Percentiles rank a stretch among this genome's conserved stretches.
Conservation (phyloP, 2,113 vertebrate species). For the Megaceryle torquata region DNA sequence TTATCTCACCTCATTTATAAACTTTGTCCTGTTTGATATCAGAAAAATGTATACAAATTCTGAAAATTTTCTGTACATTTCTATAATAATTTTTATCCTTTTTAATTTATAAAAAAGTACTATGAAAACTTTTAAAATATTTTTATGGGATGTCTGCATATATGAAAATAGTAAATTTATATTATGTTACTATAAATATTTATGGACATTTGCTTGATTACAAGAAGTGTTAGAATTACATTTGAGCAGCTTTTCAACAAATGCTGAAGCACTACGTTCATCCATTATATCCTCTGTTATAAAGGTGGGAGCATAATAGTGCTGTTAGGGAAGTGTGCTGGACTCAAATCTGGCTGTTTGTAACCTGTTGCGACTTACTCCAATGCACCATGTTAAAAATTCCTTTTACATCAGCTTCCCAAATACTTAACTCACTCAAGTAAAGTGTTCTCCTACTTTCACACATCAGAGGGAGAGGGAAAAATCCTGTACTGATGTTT, state of each 20-base stretch:
- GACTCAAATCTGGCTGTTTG: not conserved
- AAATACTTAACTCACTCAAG: not conserved
- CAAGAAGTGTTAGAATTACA: not conserved
- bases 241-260: not conserved
- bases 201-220: not conserved
- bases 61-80: not conserved
- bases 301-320: not conserved
- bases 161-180: not conserved
- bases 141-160: not conserved
- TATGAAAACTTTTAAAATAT: not conserved
- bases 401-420: not conserved
- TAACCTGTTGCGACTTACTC: not conserved
- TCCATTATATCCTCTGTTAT: not conserved
- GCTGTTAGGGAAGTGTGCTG: not conserved
- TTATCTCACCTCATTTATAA: not conserved
- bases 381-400: not conserved
- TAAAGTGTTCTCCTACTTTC: not conserved
- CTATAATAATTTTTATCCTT: not conserved
- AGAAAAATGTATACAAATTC: not conserved
- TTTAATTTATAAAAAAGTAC: not conserved
- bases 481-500: not conserved
- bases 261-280: fast-evolving
- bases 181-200: not conserved
- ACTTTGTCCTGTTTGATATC: not conserved
- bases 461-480: fast-evolving